These are phyloP conservation scores for Dolichopus griseipennis DNA, from an alignment of 2,888 invertebrate genomes.

Conservation along the genomic window DNA sequence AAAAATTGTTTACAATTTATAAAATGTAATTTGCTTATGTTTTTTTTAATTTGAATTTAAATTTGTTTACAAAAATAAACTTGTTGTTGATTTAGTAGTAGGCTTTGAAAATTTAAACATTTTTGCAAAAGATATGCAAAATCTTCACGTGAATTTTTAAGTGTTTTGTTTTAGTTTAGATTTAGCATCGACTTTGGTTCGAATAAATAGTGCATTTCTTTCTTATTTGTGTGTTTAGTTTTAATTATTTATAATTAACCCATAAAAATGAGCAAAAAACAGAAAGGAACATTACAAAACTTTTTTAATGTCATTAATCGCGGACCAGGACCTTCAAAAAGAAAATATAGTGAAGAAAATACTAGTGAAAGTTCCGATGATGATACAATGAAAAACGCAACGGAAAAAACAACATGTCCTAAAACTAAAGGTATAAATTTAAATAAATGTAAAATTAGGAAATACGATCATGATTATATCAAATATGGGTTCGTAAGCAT, in stretches of 20 bases:
- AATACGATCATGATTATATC: slow-evolving; percentile 9
- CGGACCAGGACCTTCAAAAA: slow-evolving; percentile 7
- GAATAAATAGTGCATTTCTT: slow-evolving; percentile 4
- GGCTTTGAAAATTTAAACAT: slow-evolving; percentile 7
- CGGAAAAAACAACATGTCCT: background rate
- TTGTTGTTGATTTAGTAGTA: background rate
- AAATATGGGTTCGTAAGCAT: slow-evolving; percentile 8
- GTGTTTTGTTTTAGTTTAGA: slow-evolving; percentile 2
- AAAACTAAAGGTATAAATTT: slow-evolving; percentile 10
- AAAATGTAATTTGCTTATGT: too few species aligned
- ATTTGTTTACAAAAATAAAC: background rate
- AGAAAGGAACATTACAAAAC: background rate
- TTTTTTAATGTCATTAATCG: slow-evolving; percentile 10
- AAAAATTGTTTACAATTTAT: too few species aligned
- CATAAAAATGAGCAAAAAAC: slow-evolving; percentile 9
- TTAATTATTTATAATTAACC: slow-evolving; percentile 8
- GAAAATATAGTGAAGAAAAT: slow-evolving; percentile 7
- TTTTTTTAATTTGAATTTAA: too few species aligned
- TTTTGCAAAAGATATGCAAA: slow-evolving; percentile 1
- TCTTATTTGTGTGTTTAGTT: background rate
- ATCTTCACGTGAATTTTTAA: background rate
- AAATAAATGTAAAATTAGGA: background rate
- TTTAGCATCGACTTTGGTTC: background rate
- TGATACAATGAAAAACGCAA: slow-evolving; percentile 9
- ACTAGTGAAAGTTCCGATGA: slow-evolving; percentile 5